phyloP scores from a whole-genome alignment of 2,888 invertebrate species.

The Ichneumoninae sp. region DNA sequence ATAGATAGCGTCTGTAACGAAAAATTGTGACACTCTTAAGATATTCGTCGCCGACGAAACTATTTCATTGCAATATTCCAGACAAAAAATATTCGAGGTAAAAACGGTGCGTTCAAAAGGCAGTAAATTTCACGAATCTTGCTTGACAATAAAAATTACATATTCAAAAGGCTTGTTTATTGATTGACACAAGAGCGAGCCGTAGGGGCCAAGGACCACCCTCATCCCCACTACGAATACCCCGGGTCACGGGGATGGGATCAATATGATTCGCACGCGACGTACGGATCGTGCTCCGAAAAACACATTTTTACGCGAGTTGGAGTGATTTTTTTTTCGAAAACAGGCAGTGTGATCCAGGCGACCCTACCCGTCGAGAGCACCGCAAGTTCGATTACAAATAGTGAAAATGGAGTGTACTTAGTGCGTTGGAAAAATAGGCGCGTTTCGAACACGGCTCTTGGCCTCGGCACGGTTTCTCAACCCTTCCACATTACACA shows the following conservation, averaged over 20 bases:
- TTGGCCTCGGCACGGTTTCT: constrained; percentile 60
- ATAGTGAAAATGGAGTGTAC: constrained; percentile 19
- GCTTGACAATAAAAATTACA: constrained; percentile 13
- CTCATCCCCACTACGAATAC: constrained; percentile 72
- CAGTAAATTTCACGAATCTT: background rate
- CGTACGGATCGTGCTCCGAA: constrained; percentile 58
- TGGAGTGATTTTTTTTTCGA: background rate
- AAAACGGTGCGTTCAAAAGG: background rate
- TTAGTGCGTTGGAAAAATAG: constrained; percentile 43
- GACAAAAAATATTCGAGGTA: background rate
- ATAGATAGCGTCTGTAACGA: too few relatives aligned
- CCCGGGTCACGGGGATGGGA: constrained; percentile 73
- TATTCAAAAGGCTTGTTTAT: constrained; percentile 55
- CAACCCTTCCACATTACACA: constrained; percentile 17
- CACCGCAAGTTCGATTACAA: background rate
- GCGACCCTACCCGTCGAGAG: background rate
- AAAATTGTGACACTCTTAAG: too few relatives aligned
- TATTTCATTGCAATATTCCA: background rate
- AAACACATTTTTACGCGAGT: constrained; percentile 68
- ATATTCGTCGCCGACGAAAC: too few relatives aligned
- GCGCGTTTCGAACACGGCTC: constrained; percentile 24
- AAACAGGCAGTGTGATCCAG: background rate
- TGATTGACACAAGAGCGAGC: constrained; percentile 52
- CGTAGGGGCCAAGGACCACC: constrained; percentile 48
- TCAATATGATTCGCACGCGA: constrained; percentile 80